Evolutionary conservation across 1,140 invertebrate species (phyloP).

Genomic region (Rhyzopertha dominica): DNA sequence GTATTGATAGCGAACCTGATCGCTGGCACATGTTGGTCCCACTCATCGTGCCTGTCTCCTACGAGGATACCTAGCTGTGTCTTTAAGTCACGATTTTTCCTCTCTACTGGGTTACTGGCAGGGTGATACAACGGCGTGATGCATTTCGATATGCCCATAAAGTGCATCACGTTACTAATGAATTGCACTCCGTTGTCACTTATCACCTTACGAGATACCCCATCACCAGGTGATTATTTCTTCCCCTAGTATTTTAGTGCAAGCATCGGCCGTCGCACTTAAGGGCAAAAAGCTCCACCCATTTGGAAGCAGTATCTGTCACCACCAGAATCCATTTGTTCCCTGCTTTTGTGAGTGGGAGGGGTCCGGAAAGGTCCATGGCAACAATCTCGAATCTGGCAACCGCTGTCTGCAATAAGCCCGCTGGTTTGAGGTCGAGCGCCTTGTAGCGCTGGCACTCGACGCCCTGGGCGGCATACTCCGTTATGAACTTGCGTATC

Average conservation of each 20-base stretch:
- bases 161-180: constrained; percentile 34
- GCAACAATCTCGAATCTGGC: constrained; percentile 33
- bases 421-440: constrained; percentile 27
- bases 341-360: constrained; percentile 10
- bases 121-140: constrained; percentile 42
- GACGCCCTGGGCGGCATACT: constrained; percentile 19
- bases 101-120: constrained; percentile 42
- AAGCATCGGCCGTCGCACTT: constrained; percentile 23
- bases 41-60: constrained; percentile 36
- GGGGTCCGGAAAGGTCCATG: constrained; percentile 32
- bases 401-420: constrained; percentile 31
- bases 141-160: constrained; percentile 34
- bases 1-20: constrained; percentile 46
- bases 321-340: constrained; percentile 21
- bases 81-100: constrained; percentile 44
- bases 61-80: constrained; percentile 37
- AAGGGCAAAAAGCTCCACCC: constrained; percentile 28
- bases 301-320: constrained; percentile 24
- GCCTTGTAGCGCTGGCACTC: constrained; percentile 15
- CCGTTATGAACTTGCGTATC: constrained; percentile 16
- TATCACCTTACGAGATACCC: constrained; percentile 19
- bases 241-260: constrained; percentile 18
- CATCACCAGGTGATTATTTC: constrained; percentile 27
- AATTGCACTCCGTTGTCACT: constrained; percentile 32
- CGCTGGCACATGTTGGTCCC: constrained; percentile 38